Base-by-base conservation (phyloP, 2,888 invertebrate genomes). In the Itoplectis maculator region DNA sequence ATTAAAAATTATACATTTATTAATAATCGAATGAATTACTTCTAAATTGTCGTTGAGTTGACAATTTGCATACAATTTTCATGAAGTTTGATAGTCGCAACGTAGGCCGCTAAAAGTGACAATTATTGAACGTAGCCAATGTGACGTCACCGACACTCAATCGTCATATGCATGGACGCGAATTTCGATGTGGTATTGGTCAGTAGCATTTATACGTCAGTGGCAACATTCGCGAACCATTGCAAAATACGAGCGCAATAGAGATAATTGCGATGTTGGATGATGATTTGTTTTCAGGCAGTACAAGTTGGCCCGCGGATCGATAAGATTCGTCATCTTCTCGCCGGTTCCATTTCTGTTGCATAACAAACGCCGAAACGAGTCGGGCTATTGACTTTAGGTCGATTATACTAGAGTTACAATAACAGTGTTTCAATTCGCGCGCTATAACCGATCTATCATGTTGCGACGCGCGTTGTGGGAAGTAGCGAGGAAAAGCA, bases 401-500 rank as follows among this genome's bases (percentile, higher is more conserved):
- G 20, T 69, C 51, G 40, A 54, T 20, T 18, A 20, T n/a, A 54
- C 11, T 1, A 20, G 2, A 35, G 51, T 40, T n/a, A 18, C 6
- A 35, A 70, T 45, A 54, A 56, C 8, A 47, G 11, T 11, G 40
- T 45, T 45, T 9, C 29, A 35, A 47, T 45, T 29, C 29, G 59
- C 42, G 29, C 51, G 51, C 51, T 37, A 65, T 54, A 56, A 77
- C 13, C 18, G 7, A 35, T 35, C 65, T 9, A 79, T 63, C 45
- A 65, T 81, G 78, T 69, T 73, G 47, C 13, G 47, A 13, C 77
- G 63, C 37, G 23, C 29, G n/a, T 9, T 49, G 7, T 49, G 47
- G 54, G 68, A 18, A 18, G 51, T 65, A 15, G 56, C 47, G 37
- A 18, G 59, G 15, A 61, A 69, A 35, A 49, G 23, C 56, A 47